Evolutionary conservation across 2,797 vertebrate species (phyloP), one percentile per base, ranked within the genome.

Genomic region (Vultur gryphus): DNA sequence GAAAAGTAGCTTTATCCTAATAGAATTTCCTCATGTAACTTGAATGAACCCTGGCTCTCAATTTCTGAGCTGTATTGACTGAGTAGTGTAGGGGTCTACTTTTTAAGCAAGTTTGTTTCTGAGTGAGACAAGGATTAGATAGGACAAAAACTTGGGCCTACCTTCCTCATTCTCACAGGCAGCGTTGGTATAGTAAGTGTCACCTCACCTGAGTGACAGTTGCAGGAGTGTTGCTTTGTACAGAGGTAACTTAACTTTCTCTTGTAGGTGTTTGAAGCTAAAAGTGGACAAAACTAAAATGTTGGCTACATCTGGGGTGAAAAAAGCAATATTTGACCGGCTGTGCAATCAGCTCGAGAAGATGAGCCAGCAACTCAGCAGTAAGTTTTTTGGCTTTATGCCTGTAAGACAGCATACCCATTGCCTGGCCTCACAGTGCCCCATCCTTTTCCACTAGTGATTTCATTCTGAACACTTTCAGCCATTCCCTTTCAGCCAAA

Each of bases 231-330:
- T 61, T 85, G 58, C 26, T 70, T 70, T 72, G 35, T 88, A 66
- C 49, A 75, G 46, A 39, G 39, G 6, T 66, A 39, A 37, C 35
- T 37, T 55, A 7, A 29, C 41, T 92, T 95, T 94, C 58, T 95
- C 87, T 97, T 97, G 35, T 97, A 99, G 99, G 96, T 98, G 97
- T 94, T 97, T 99, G 97, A 99, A 99, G 97, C 86, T 99, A 52
- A 98, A 98, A 97, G 98, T 98, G 93, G 98, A 99, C 93, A 99
- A 98, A 97, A 95, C 84, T 69, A 99, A 99, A 96, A 98, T 99
- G 96, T n/a, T 98, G 61, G 90, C 98, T 43, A 93, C 96, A 9
- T 98, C 98, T 10, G 98, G 99, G 46, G 98, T 98, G 24, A 99
- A 98, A 97, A 99, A 98, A 91, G 49, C 97, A 54, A 97, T 99